phyloP scores from a whole-genome alignment of 1,140 invertebrate species.

The Drosophila subpulchrella region DNA sequence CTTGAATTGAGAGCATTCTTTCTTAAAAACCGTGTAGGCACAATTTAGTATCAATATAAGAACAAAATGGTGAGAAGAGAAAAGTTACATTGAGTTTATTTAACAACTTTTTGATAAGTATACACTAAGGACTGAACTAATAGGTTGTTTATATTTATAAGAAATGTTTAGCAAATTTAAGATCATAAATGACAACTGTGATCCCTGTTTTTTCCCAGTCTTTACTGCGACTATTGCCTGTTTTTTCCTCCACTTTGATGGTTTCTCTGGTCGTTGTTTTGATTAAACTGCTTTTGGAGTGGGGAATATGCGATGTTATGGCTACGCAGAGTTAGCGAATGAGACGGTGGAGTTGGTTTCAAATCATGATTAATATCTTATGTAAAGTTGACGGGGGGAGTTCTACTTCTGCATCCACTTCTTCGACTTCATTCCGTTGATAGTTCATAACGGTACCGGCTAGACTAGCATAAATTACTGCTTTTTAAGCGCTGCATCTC shows the following conservation, averaged over 20 bases:
- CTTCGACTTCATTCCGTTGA: constrained; percentile 40
- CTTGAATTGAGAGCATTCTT: too few relatives aligned
- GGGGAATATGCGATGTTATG: constrained; percentile 1
- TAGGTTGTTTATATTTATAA: too few relatives aligned
- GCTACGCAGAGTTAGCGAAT: background rate
- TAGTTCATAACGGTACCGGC: constrained; percentile 37
- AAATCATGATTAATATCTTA: constrained; percentile 54
- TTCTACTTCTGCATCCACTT: constrained; percentile 12
- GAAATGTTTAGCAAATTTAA: background rate
- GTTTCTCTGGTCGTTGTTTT: constrained; percentile 28
- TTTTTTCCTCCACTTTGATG: constrained; percentile 35
- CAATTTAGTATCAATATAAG: too few relatives aligned
- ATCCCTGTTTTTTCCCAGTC: background rate
- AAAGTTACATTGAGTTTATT: too few relatives aligned
- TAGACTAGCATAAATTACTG: constrained; percentile 34
- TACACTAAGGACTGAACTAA: too few relatives aligned
- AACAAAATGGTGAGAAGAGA: too few relatives aligned
- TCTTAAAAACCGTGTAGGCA: too few relatives aligned
- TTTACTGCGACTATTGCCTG: constrained; percentile 4
- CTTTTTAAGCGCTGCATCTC: constrained; percentile 36
- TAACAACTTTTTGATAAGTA: too few relatives aligned
- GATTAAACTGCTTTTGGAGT: constrained; percentile 23
- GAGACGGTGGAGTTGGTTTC: constrained; percentile 1
- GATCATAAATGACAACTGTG: background rate
- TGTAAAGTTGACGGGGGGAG: constrained; percentile 22